Conservation (phyloP, 2,113 vertebrate species). For the Arvicanthis niloticus region DNA sequence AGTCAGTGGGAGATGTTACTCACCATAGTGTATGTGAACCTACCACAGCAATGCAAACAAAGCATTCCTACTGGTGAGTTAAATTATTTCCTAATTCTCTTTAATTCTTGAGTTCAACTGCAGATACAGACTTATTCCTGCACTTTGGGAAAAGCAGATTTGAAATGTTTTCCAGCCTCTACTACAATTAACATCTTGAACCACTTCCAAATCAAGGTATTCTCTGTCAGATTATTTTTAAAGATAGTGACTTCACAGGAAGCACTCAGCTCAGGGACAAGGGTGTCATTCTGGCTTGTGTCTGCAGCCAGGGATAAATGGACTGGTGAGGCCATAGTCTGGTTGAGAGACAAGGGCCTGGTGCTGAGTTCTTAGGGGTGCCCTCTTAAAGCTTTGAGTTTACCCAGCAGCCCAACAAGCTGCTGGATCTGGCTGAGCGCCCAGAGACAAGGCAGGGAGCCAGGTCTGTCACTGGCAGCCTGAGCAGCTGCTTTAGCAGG, state of each 20-base stretch:
- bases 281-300: neutral
- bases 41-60: neutral
- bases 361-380: neutral
- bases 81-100: neutral
- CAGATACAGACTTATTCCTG: conserved; percentile 22
- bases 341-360: neutral
- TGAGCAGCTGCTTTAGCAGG: neutral
- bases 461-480: no score
- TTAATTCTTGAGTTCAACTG: neutral
- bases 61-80: neutral
- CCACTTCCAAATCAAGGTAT: neutral
- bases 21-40: neutral
- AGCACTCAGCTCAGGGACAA: neutral
- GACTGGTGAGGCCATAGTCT: neutral
- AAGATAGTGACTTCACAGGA: neutral
- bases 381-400: neutral
- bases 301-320: no score
- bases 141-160: neutral
- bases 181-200: neutral
- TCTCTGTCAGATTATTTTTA: neutral
- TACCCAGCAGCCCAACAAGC: neutral
- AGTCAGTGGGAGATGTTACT: neutral
- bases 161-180: neutral
- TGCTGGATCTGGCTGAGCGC: neutral
- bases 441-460: neutral